Evolutionary conservation across 2,888 invertebrate species (phyloP).

Genomic region (Ophonus ardosiacus): DNA sequence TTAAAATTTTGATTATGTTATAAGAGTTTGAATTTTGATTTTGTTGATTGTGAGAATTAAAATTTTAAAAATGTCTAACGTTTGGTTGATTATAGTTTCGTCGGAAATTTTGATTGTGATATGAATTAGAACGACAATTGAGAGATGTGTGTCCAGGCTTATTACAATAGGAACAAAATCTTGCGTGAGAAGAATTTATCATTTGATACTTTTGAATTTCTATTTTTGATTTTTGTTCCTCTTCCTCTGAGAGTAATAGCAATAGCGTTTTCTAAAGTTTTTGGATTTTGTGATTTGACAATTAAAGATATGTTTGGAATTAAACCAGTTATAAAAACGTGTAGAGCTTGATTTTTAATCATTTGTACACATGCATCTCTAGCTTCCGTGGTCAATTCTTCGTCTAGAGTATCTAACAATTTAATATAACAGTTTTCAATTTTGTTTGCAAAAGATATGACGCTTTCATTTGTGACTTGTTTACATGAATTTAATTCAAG

Average conservation of each 20-base stretch:
- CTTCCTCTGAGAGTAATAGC: not conserved
- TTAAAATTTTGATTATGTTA: not conserved
- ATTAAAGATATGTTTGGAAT: not conserved
- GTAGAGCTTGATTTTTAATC: not conserved
- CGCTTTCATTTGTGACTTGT: slow-evolving; percentile 67
- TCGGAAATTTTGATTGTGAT: not conserved
- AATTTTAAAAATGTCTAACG: not conserved
- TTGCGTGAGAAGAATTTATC: not conserved
- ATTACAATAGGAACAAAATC: not conserved
- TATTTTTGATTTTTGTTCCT: not conserved
- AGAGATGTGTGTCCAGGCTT: not conserved
- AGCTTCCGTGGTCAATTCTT: not conserved
- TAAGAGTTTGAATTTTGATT: no score
- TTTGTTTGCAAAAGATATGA: slow-evolving; percentile 68
- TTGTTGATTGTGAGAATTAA: not conserved
- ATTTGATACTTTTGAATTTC: slow-evolving; percentile 3
- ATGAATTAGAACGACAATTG: not conserved
- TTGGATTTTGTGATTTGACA: not conserved
- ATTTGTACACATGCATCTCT: not conserved
- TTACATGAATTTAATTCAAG: slow-evolving; percentile 69
- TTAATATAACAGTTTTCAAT: slow-evolving; percentile 69
- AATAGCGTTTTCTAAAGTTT: slow-evolving; percentile 2
- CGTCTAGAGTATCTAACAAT: slow-evolving; percentile 66
- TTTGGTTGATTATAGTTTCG: no score
- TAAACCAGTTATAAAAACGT: not conserved